Percentiles rank a stretch among this genome's conserved stretches.
Conservation (phyloP, 2,888 invertebrate genomes). For the Clanis bilineata region DNA sequence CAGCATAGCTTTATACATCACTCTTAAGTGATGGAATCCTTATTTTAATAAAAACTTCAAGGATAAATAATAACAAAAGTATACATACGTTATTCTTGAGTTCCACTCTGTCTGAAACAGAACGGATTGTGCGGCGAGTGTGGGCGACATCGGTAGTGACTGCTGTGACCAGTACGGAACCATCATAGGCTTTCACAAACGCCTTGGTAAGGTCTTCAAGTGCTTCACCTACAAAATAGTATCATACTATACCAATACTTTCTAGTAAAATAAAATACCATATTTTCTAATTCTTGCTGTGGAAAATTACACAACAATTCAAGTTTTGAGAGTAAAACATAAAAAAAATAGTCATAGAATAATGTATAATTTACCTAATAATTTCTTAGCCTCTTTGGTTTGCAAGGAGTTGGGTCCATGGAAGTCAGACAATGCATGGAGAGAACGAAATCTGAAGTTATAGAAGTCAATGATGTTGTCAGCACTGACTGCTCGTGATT, state of each 20-base stretch:
- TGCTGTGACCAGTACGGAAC: slow-evolving; percentile 83
- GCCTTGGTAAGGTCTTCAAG: slow-evolving; percentile 77
- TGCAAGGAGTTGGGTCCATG: slow-evolving; percentile 85
- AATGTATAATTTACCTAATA: slow-evolving; percentile 76
- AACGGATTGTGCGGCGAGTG: slow-evolving; percentile 74
- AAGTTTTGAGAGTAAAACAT: not conserved
- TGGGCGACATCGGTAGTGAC: slow-evolving; percentile 86
- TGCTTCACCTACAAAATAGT: slow-evolving; percentile 59
- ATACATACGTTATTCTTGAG: slow-evolving; percentile 14
- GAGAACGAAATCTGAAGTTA: slow-evolving; percentile 84
- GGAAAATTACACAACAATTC: not conserved
- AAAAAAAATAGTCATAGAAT: not conserved
- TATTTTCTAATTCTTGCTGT: too few species aligned
- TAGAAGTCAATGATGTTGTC: slow-evolving; percentile 85
- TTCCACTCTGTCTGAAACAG: slow-evolving; percentile 44
- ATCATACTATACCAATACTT: too few species aligned
- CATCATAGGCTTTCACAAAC: slow-evolving; percentile 81
- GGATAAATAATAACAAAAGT: slow-evolving; percentile 16
- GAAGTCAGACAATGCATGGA: slow-evolving; percentile 84
- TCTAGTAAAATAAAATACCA: too few species aligned
- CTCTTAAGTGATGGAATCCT: too few species aligned
- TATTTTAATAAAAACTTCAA: too few species aligned
- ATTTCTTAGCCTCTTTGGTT: slow-evolving; percentile 84
- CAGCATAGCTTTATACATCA: too few species aligned
- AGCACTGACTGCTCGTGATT: slow-evolving; percentile 66